A percentile compares a stretch with the other conserved stretches of the same genome.
These are phyloP conservation scores for Porites lutea DNA, from an alignment of 64 coral and sea anemone genomes.

Conservation along the genomic window DNA sequence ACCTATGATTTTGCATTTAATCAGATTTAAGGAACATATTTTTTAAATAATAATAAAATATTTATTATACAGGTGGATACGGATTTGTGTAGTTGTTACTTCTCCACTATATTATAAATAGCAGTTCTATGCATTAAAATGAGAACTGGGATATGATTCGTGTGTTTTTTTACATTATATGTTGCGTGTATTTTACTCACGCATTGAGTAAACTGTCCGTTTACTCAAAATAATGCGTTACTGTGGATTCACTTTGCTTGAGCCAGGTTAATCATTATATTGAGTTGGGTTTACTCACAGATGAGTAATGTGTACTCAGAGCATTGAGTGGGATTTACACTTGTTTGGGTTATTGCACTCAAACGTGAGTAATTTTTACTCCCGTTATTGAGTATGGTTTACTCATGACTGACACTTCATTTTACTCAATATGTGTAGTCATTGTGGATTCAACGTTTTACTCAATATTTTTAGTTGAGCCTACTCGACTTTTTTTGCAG, in stretches of 20 bases:
- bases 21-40: too few relatives aligned
- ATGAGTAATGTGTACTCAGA: not conserved
- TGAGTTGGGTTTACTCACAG: not conserved
- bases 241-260: not conserved
- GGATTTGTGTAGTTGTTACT: too few relatives aligned
- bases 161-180: not conserved
- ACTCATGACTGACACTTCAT: not conserved
- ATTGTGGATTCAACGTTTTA: conserved; percentile 16
- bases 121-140: too few relatives aligned
- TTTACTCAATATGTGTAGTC: not conserved
- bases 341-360: too few relatives aligned
- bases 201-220: not conserved
- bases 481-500: conserved; percentile 8
- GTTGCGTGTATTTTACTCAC: not conserved
- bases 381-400: not conserved
- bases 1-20: too few relatives aligned
- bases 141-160: too few relatives aligned
- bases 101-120: too few relatives aligned
- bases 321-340: too few relatives aligned
- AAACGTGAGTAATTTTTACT: not conserved
- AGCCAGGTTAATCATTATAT: not conserved
- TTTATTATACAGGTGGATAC: too few relatives aligned
- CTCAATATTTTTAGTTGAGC: not conserved
- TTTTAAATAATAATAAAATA: too few relatives aligned
- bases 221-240: not conserved